Evolutionary conservation across 2,888 invertebrate species (phyloP).

Genomic region (Troides aeacus): DNA sequence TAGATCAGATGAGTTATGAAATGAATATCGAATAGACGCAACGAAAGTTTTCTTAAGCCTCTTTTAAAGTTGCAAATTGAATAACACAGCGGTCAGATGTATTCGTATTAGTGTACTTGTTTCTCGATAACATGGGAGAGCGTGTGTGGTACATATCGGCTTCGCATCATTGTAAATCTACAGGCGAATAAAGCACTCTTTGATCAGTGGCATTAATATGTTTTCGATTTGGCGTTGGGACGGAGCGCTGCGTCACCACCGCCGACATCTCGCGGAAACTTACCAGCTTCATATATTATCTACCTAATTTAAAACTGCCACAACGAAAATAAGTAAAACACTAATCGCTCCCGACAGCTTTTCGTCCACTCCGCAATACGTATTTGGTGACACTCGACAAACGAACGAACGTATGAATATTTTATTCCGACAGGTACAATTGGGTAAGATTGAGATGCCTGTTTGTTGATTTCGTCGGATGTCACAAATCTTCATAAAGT

Average conservation of each 20-base stretch:
- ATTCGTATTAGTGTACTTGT: slow-evolving; percentile 34
- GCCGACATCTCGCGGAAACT: slow-evolving; percentile 60
- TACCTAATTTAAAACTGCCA: slow-evolving; percentile 53
- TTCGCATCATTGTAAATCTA: slow-evolving; percentile 37
- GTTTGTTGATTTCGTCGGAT: slow-evolving; percentile 43
- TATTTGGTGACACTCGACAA: slow-evolving; percentile 9
- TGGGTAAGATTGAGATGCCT: slow-evolving; percentile 43
- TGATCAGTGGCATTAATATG: slow-evolving; percentile 72
- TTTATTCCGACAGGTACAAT: slow-evolving; percentile 40
- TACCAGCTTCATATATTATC: slow-evolving; percentile 60
- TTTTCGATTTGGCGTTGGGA: slow-evolving; percentile 69
- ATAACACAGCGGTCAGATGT: too few relatives aligned
- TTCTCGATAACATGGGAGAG: slow-evolving; percentile 31
- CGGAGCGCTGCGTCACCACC: slow-evolving; percentile 60
- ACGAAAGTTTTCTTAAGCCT: too few relatives aligned
- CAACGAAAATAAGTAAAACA: slow-evolving; percentile 47
- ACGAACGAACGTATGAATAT: slow-evolving; percentile 21
- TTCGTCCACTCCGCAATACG: neutral
- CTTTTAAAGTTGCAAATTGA: too few relatives aligned
- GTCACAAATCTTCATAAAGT: slow-evolving; percentile 62
- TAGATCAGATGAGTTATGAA: too few relatives aligned
- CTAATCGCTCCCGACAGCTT: neutral
- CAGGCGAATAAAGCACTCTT: slow-evolving; percentile 61
- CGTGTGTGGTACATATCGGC: slow-evolving; percentile 33
- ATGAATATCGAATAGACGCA: too few relatives aligned